These are phyloP conservation scores for Sphaeridia pumilis DNA, from an alignment of 2,888 invertebrate genomes.

Conservation along the genomic window DNA sequence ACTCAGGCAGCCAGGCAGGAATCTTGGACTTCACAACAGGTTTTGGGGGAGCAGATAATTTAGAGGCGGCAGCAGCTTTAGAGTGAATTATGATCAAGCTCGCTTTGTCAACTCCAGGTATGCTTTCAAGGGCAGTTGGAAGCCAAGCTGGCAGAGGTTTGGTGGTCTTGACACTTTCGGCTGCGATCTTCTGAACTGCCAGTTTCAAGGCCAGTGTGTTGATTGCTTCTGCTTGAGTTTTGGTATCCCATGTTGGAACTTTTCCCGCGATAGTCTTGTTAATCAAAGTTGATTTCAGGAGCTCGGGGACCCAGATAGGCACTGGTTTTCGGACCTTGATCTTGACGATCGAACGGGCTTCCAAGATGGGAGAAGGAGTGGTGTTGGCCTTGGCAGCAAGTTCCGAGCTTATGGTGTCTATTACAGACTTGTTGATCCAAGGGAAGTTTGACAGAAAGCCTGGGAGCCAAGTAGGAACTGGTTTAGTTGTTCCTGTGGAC, in stretches of 20 bases:
- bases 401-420: too few species aligned
- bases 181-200: not conserved
- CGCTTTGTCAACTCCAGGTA: not conserved
- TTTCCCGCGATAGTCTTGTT: not conserved
- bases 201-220: not conserved
- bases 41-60: too few species aligned
- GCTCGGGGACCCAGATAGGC: not conserved
- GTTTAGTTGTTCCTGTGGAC: too few species aligned
- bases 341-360: not conserved
- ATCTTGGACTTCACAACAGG: too few species aligned
- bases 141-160: not conserved
- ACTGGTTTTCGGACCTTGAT: not conserved
- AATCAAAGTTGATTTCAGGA: not conserved
- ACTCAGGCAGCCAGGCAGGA: not conserved
- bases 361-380: too few species aligned
- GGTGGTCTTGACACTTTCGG: not conserved
- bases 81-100: not conserved
- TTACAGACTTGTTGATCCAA: constrained; percentile 1
- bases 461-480: not conserved
- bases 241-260: not conserved
- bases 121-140: not conserved
- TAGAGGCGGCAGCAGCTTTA: not conserved
- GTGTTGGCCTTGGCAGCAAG: not conserved
- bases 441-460: not conserved
- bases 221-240: not conserved